Percentiles rank a stretch among this genome's conserved stretches.
These are phyloP conservation scores for Pseudopleuronectes americanus DNA, from an alignment of 2,797 vertebrate species.

Conservation along the genomic window DNA sequence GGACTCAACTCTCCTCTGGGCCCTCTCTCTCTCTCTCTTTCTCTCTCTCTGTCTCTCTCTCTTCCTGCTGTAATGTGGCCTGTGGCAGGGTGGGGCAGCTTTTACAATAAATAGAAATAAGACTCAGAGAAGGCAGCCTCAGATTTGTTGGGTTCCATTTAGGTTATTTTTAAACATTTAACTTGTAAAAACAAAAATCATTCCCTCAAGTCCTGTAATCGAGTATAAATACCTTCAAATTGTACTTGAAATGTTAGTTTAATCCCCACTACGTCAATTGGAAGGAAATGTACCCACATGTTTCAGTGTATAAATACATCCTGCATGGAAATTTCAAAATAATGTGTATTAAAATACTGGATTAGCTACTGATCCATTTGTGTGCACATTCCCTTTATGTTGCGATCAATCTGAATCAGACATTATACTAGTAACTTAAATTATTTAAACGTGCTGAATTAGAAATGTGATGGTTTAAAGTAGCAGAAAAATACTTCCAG, in stretches of 20 bases:
- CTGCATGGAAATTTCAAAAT: no score
- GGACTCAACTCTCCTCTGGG: constrained; percentile 27
- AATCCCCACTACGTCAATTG: background rate
- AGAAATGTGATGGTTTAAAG: no score
- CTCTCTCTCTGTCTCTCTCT: no score
- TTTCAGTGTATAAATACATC: no score
- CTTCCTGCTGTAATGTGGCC: constrained; percentile 41
- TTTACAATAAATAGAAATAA: constrained; percentile 33
- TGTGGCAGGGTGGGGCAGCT: constrained; percentile 60
- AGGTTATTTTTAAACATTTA: background rate
- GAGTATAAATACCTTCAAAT: background rate
- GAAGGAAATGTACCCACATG: no score
- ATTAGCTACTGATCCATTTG: no score
- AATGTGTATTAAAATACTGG: no score
- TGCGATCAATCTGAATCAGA: no score
- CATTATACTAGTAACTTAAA: no score
- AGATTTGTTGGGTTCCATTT: background rate
- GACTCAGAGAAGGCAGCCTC: background rate
- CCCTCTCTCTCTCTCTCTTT: constrained; percentile 12
- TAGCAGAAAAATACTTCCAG: no score
- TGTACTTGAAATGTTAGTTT: background rate
- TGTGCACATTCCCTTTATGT: no score
- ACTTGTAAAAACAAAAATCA: background rate
- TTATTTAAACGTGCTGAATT: no score
- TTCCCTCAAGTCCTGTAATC: background rate